Base-by-base conservation (phyloP, 2,113 vertebrate species). In the Toxotes jaculatrix region DNA sequence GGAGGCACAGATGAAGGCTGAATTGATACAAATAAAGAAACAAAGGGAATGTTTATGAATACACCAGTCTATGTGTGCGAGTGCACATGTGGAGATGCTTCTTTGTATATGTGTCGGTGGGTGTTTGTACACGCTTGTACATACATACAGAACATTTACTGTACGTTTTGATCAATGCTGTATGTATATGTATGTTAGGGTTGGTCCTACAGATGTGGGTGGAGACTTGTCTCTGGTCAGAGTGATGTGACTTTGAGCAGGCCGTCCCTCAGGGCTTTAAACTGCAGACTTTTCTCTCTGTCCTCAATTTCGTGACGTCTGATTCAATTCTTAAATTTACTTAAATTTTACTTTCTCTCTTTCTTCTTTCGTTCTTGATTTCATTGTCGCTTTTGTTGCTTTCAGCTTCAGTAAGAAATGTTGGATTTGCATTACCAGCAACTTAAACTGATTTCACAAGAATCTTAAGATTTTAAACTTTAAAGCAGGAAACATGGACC, bases 1-100 rank as follows among this genome's bases (percentile, higher is more conserved):
- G 69, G 80, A 79, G 34, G n/a, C 34, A 56, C 36, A 66, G 40
- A 77, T 4, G 34, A 80, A 80, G 51, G 36, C 40, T 23, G 53
- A 55, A n/a, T 65, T 45, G 17, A 70, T 47, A 40, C 63, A 69
- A 74, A 74, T 51, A 45, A 60, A 34, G 62, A 66, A 64, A 47
- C 31, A 19, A 13, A n/a, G 31, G 0, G 0, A 61, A 53, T 49
- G 40, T 47, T 49, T 21, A 16, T 19, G 43, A 19, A 69, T 21
- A 42, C 34, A n/a, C 7, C 31, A 31, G n/a, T 2, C 49, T 16
- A 2, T 34, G 43, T 56, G 14, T 61, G 31, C 1, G 2, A 42
- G 42, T n/a, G 55, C 31, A n/a, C 31, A 47, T 63, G 3, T 49
- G 17, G 2, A 14, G 45, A 47, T 47, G 45, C 17, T 16, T 21